These are phyloP conservation scores for Heliothis virescens DNA, from an alignment of 1,140 invertebrate genomes.

Conservation along the genomic window DNA sequence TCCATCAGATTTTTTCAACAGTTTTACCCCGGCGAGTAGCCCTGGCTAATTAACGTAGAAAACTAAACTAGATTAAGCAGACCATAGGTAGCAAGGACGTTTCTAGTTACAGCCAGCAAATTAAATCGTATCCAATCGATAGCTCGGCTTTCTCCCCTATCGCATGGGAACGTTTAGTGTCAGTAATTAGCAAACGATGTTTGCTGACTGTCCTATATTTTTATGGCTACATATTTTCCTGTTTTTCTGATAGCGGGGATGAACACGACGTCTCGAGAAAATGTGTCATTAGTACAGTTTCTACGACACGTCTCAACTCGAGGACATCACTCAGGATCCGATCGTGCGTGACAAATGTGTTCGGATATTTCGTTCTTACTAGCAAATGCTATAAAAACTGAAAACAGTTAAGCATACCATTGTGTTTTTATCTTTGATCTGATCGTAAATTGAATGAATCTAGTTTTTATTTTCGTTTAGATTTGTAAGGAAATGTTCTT, in stretches of 20 bases:
- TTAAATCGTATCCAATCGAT: constrained; percentile 2
- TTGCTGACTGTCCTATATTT: neutral
- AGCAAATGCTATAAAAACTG: constrained; percentile 4
- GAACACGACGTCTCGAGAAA: constrained; percentile 32
- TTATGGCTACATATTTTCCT: neutral
- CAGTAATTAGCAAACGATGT: neutral
- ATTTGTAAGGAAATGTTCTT: neutral
- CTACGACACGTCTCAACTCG: constrained; percentile 36
- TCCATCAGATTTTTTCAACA: neutral
- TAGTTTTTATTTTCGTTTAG: neutral
- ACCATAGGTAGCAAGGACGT: neutral
- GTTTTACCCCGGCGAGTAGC: too few species aligned
- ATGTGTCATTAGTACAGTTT: constrained; percentile 19
- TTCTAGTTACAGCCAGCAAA: neutral
- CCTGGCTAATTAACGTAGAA: too few species aligned
- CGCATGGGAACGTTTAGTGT: neutral
- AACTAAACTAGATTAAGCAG: too few species aligned
- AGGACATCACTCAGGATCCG: constrained; percentile 28
- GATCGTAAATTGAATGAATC: constrained; percentile 7
- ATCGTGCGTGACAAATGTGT: constrained; percentile 35
- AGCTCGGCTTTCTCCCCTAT: neutral
- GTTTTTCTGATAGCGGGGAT: neutral
- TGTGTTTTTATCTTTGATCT: constrained; percentile 37
- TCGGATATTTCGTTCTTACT: constrained; percentile 37
- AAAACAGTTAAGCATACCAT: constrained; percentile 27